Percentiles rank a stretch among this genome's conserved stretches.
Conservation (phyloP, 2,888 invertebrate species). For the Amphiduros pacificus region DNA sequence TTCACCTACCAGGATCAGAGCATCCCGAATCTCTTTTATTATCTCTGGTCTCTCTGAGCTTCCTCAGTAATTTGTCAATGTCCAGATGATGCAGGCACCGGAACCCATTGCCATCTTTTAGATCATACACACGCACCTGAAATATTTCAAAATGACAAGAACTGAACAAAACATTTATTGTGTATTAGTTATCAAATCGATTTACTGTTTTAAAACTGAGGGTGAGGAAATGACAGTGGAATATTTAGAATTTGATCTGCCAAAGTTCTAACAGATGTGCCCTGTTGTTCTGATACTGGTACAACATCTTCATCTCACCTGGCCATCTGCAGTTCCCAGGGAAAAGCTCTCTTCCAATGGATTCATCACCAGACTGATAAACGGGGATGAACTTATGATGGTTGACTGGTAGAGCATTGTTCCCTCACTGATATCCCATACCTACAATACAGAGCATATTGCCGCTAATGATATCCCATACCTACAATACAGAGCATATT, state of each 20-base stretch:
- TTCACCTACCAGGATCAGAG: no score
- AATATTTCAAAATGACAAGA: slow-evolving; percentile 1
- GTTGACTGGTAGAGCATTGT: slow-evolving; percentile 49
- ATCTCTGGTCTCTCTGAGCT: slow-evolving; percentile 1
- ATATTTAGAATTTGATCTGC: no score
- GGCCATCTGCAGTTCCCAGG: slow-evolving; percentile 50
- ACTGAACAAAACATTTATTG: not conserved
- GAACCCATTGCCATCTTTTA: slow-evolving; percentile 50
- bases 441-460: slow-evolving; percentile 35
- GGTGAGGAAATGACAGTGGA: no score
- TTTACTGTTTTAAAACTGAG: no score
- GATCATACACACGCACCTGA: slow-evolving; percentile 46
- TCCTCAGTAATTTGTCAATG: slow-evolving; percentile 34
- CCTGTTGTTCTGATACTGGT: no score
- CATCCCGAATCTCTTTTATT: no score
- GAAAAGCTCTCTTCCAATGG: slow-evolving; percentile 40
- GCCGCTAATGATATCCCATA: no score
- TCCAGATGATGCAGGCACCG: slow-evolving; percentile 46
- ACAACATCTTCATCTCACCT: slow-evolving; percentile 29
- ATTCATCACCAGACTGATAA: slow-evolving; percentile 50
- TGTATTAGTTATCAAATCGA: no score
- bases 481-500: no score
- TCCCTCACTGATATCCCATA: slow-evolving; percentile 46
- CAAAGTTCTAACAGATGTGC: no score
- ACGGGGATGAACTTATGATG: slow-evolving; percentile 49